Evolutionary conservation across 2,888 invertebrate species (phyloP).

Genomic region (Standfussiana lucernea): DNA sequence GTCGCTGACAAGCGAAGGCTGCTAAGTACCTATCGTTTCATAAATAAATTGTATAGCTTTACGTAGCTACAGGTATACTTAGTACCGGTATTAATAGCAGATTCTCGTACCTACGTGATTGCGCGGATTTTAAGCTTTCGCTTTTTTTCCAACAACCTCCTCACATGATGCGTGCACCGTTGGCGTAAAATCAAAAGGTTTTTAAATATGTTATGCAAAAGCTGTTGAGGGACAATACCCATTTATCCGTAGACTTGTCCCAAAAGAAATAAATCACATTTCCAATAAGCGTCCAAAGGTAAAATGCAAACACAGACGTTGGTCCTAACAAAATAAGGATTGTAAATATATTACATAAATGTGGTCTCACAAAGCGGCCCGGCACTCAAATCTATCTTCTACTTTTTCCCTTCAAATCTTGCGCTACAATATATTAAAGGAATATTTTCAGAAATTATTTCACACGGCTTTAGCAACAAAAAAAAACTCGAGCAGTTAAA

Average conservation of each 20-base stretch:
- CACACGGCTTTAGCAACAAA: slow-evolving; percentile 36
- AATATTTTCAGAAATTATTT: slow-evolving; percentile 45
- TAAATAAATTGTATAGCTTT: slow-evolving; percentile 77
- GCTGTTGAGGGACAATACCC: slow-evolving; percentile 47
- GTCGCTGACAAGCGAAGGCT: slow-evolving; percentile 85
- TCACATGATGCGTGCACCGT: slow-evolving; percentile 1
- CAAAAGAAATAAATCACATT: slow-evolving; percentile 75
- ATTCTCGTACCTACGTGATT: slow-evolving; percentile 49
- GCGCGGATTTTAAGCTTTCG: slow-evolving; percentile 27
- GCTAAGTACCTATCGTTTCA: slow-evolving; percentile 80
- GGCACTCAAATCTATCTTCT: slow-evolving; percentile 43
- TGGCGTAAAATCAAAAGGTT: slow-evolving; percentile 23
- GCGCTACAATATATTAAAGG: slow-evolving; percentile 13
- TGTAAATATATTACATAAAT: slow-evolving; percentile 69
- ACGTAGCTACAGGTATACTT: slow-evolving; percentile 50
- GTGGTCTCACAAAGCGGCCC: slow-evolving; percentile 41
- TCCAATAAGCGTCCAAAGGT: slow-evolving; percentile 66
- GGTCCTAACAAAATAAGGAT: slow-evolving; percentile 74
- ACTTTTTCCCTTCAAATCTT: slow-evolving; percentile 29
- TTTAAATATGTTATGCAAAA: slow-evolving; percentile 35
- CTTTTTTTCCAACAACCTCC: slow-evolving; percentile 14
- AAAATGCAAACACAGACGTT: slow-evolving; percentile 68
- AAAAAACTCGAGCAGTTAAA: slow-evolving; percentile 59
- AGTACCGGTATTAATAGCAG: slow-evolving; percentile 46
- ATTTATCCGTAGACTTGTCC: slow-evolving; percentile 61